Evolutionary conservation across 2,797 vertebrate species (phyloP), one percentile per base, ranked within the genome.

Genomic region (Poeciliopsis infans): DNA sequence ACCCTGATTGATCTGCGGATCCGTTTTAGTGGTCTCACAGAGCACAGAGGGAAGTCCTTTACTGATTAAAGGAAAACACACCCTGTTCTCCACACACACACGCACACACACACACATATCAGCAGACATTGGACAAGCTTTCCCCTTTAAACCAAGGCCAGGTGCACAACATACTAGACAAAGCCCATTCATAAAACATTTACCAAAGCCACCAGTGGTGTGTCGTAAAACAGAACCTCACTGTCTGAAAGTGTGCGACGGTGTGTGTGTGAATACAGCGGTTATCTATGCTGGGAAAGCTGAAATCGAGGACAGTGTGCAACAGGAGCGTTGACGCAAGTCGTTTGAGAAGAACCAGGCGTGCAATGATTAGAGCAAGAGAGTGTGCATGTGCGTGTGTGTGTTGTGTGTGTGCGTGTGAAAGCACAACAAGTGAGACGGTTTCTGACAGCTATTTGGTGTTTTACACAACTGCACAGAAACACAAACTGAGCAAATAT

Each of bases 151-250:
- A 43, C 78, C 90, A 88, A 92, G 92, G 89, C 86, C 87, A 92
- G 90, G 85, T 87, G 78, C 80, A 78, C 43, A 71, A 75, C 25
- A 23, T 87, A 81, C 76, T n/a, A 70, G 76, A 92, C 89, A 91
- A 91, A 92, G 70, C 83, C 87, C 87, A 86, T 93, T 94, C 86
- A 95, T 94, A 79, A 95, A 95, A 94, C 94, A 95, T 95, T 95
- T 93, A 95, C 94, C 80, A 91, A 85, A 88, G 78, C 72, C 59
- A 74, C 43, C 74, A n/a, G 16, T 2, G 81, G 71, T 74, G 57
- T 73, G 87, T 87, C 64, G 46, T 92, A 90, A 93, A 93, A 86
- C 87, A 89, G 80, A 92, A 79, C 28, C 47, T 71, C 59, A 71
- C 80, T 85, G 87, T 89, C 77, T 76, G 18, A 59, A 72, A 78